phyloP scores from a whole-genome alignment of 2,113 vertebrate species.

The Hoplias malabaricus region DNA sequence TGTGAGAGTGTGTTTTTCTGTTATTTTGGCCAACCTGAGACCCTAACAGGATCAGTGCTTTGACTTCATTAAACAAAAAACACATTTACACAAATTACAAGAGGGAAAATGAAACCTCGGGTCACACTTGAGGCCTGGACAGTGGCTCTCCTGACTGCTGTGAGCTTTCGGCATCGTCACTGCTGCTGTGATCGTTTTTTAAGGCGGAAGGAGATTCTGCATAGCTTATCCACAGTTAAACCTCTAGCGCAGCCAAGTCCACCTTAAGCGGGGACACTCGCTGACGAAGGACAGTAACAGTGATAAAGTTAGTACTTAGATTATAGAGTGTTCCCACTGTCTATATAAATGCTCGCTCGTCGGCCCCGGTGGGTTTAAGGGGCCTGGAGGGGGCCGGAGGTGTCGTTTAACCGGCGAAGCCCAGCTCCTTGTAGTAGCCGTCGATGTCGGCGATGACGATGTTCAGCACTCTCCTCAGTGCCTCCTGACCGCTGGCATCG shows the following conservation, averaged over 20 bases:
- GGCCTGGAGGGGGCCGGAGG: not conserved
- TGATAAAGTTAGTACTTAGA: constrained; percentile 13
- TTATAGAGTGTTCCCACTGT: constrained; percentile 16
- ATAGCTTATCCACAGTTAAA: not conserved
- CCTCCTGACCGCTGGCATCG: constrained; percentile 57
- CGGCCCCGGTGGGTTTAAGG: not conserved
- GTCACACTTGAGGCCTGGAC: no score
- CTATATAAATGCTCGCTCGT: constrained; percentile 7
- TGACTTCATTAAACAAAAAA: no score
- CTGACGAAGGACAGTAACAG: constrained; percentile 18
- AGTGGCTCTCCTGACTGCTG: no score
- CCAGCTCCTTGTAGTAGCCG: constrained; percentile 67
- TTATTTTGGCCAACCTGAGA: not conserved
- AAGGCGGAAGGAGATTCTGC: not conserved
- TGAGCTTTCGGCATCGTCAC: not conserved
- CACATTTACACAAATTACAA: no score
- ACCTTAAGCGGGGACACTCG: not conserved
- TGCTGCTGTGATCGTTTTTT: not conserved
- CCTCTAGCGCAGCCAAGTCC: not conserved
- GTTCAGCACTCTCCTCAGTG: constrained; percentile 62
- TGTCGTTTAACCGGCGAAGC: constrained; percentile 57
- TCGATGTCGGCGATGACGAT: constrained; percentile 63
- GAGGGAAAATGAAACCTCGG: no score
- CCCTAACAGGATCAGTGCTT: not conserved
- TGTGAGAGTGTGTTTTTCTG: not conserved